phyloP scores from a whole-genome alignment of 2,113 vertebrate genomes.

The Elaphurus davidianus region DNA sequence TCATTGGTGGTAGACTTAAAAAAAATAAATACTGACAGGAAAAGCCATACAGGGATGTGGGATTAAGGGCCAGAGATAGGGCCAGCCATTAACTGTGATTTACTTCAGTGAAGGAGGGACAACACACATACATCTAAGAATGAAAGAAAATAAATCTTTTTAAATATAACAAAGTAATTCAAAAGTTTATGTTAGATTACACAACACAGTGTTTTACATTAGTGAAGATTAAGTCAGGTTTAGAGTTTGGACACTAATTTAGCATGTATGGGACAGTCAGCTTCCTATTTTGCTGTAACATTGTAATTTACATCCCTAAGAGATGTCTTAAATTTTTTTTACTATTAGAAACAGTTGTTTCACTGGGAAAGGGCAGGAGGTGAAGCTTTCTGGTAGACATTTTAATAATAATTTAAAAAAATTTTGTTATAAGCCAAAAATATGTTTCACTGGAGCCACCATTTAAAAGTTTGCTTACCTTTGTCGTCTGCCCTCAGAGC shows the following conservation, averaged over 20 bases:
- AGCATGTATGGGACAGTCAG: not conserved
- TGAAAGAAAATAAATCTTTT: not conserved
- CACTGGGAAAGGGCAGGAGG: not conserved
- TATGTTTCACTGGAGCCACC: not conserved
- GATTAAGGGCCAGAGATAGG: not conserved
- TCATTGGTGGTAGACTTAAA: not conserved
- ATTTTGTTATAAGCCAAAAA: not conserved
- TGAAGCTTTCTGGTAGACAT: not conserved
- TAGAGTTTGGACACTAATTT: not conserved
- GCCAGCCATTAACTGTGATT: not conserved
- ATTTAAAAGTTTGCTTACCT: not conserved
- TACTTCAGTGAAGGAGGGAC: not conserved
- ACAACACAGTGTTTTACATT: not conserved
- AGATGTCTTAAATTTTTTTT: slow-evolving; percentile 22
- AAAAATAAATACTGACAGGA: not conserved
- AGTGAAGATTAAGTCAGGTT: not conserved
- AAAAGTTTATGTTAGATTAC: not conserved
- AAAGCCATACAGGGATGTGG: not conserved
- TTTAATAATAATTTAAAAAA: not conserved
- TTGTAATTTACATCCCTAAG: not conserved
- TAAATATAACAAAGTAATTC: not conserved
- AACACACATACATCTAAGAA: not conserved
- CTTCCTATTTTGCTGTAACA: not conserved
- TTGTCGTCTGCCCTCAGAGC: not conserved
- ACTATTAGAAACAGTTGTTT: not conserved